These are phyloP conservation scores for Brachyopa scutellaris DNA, from an alignment of 2,888 invertebrate species.

Conservation along the genomic window DNA sequence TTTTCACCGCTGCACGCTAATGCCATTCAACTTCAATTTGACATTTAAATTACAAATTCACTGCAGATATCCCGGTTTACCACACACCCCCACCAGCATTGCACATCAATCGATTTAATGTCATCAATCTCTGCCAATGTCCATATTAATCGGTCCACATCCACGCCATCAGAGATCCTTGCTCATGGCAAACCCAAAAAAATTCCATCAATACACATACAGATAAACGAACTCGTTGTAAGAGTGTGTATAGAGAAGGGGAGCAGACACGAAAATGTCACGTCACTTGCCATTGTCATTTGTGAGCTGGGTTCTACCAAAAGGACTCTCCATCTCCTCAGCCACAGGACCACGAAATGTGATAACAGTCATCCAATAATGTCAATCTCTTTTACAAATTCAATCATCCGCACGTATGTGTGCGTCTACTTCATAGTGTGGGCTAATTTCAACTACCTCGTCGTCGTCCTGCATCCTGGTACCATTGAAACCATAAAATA, in stretches of 20 bases:
- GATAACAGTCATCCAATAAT: constrained; percentile 70
- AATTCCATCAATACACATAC: constrained; percentile 40
- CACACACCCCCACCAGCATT: too few relatives aligned
- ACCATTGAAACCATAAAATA: constrained; percentile 53
- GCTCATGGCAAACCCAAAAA: constrained; percentile 52
- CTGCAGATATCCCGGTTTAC: constrained; percentile 68
- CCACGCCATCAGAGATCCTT: constrained; percentile 26
- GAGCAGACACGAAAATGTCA: constrained; percentile 30
- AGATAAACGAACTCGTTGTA: too few relatives aligned
- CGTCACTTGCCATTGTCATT: constrained; percentile 58
- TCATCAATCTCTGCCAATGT: constrained; percentile 71
- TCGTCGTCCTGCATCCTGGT: constrained; percentile 13
- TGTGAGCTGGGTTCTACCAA: not conserved
- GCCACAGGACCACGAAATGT: constrained; percentile 55
- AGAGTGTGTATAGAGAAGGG: constrained; percentile 20
- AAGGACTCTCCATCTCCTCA: not conserved
- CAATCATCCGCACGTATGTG: constrained; percentile 66
- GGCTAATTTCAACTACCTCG: constrained; percentile 44
- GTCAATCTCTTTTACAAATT: constrained; percentile 72
- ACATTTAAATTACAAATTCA: constrained; percentile 72
- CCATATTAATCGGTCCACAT: constrained; percentile 70
- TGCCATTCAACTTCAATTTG: constrained; percentile 57
- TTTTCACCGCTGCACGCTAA: constrained; percentile 14
- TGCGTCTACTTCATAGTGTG: constrained; percentile 47
- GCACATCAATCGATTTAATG: constrained; percentile 70